Evolutionary conservation across 2,888 invertebrate species (phyloP).

Genomic region (Willowsia nigromaculata): DNA sequence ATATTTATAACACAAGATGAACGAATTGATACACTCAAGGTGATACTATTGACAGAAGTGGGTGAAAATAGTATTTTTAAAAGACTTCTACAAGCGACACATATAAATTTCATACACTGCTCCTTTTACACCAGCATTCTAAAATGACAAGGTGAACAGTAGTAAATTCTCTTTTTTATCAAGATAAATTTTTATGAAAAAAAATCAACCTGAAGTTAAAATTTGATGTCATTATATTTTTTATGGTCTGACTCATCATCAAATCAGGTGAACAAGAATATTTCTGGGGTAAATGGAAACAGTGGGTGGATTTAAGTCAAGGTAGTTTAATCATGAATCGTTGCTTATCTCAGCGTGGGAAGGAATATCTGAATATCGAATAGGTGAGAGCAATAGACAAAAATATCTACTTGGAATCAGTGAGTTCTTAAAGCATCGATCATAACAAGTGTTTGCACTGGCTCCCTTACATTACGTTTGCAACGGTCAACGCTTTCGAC

Average conservation of each 20-base stretch:
- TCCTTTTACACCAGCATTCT: neutral
- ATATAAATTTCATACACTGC: constrained; percentile 2
- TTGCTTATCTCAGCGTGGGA: neutral
- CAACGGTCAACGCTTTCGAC: too few species aligned
- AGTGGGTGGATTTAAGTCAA: constrained; percentile 46
- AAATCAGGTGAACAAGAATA: constrained; percentile 30
- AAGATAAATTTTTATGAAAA: neutral
- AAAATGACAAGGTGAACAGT: neutral
- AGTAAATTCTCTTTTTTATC: constrained; percentile 26
- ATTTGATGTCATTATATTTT: constrained; percentile 25
- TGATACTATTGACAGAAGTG: constrained; percentile 43
- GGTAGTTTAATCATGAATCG: constrained; percentile 28
- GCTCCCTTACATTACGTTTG: too few species aligned
- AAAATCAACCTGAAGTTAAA: constrained; percentile 1
- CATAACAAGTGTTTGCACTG: neutral
- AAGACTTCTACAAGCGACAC: neutral
- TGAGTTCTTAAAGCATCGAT: neutral
- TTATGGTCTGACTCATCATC: constrained; percentile 30
- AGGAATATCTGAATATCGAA: neutral
- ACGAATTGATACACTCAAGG: constrained; percentile 30
- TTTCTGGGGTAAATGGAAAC: constrained; percentile 39
- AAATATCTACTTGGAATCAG: neutral
- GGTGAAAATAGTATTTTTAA: constrained; percentile 40
- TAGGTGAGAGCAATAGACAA: neutral
- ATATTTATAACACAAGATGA: neutral